Conservation (phyloP, 2,888 invertebrate species). For the Taphrorychus bicolor region DNA sequence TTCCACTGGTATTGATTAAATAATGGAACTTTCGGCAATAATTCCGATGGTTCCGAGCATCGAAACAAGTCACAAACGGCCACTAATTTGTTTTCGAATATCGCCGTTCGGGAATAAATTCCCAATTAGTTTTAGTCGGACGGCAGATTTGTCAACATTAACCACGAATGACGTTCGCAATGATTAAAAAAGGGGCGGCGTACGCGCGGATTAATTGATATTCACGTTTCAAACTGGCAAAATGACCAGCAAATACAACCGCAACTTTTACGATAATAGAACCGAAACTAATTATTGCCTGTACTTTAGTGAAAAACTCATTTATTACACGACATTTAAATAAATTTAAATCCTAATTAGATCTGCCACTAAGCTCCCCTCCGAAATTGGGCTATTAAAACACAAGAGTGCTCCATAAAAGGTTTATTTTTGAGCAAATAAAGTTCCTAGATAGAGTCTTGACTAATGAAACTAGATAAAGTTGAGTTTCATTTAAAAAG, state of each 20-base stretch:
- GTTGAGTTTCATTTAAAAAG: too few species aligned
- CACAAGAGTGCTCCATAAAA: neutral
- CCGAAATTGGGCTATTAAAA: neutral
- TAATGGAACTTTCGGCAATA: neutral
- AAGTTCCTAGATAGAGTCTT: neutral
- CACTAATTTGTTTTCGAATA: neutral
- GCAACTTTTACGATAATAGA: neutral
- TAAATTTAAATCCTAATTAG: neutral
- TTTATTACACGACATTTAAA: neutral
- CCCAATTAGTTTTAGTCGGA: neutral
- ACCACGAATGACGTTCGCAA: neutral
- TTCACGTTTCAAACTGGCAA: neutral
- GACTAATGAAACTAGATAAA: too few species aligned
- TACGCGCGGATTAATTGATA: neutral
- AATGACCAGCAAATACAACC: neutral
- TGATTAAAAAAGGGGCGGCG: neutral
- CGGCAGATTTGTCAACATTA: neutral
- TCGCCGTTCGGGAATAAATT: neutral
- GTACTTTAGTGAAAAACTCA: neutral
- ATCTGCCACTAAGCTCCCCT: neutral
- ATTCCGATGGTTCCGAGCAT: neutral
- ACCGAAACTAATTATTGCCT: neutral
- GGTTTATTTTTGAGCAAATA: neutral
- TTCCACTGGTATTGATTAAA: neutral
- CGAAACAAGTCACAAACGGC: neutral